Base-by-base conservation (phyloP, 2,888 invertebrate genomes). In the Aleiodes testaceus region DNA sequence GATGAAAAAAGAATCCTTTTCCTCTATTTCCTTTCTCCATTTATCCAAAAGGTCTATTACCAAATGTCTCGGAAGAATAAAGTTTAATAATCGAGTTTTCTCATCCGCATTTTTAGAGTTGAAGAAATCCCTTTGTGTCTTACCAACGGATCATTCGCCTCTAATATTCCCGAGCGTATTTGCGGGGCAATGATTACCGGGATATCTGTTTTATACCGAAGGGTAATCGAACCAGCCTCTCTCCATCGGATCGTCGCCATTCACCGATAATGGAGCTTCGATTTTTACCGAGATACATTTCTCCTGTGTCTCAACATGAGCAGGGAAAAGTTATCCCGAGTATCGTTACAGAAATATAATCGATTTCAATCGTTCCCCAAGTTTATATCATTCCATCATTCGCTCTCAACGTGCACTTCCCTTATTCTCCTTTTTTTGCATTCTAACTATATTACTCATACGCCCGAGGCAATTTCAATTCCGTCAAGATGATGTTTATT, bases 391-490 rank as follows among this genome's bases (percentile, higher is more conserved):
- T 59, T 42, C 18, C 59, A 16, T 59, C 30, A 59, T 59, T 59
- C 42, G 59, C 42, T 59, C 20, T 59, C 59, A 59, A 59, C 36
- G 18, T 42, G 42, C 36, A 36, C 36, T 36, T 36, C 36, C 36
- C 36, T 36, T 36, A 2, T 36, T 36, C 36, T n/a, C 2, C 36
- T 2, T 6, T 30, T 63, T 63, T 63, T 63, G 20, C 26, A 45
- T 63, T 63, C n/a, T 63, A 63, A 45, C 12, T 44, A 44, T 63
- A 63, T 20, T 45, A 45, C 44, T 63, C 14, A 45, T 45, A 44
- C 20, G 63, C 63, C 63, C 20, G 63, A n/a, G 63, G 63, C 45
- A 63, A 44, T 63, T 63, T 63, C 63, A 63, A 63, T 63, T 63
- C 45, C 45, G 36, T 18, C 42, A 42, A n/a, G 22, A 14, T 45